Percentiles rank a stretch among this genome's conserved stretches.
Evolutionary conservation across 2,888 invertebrate species (phyloP).

Genomic region (Rambutsinella grinnellia): DNA sequence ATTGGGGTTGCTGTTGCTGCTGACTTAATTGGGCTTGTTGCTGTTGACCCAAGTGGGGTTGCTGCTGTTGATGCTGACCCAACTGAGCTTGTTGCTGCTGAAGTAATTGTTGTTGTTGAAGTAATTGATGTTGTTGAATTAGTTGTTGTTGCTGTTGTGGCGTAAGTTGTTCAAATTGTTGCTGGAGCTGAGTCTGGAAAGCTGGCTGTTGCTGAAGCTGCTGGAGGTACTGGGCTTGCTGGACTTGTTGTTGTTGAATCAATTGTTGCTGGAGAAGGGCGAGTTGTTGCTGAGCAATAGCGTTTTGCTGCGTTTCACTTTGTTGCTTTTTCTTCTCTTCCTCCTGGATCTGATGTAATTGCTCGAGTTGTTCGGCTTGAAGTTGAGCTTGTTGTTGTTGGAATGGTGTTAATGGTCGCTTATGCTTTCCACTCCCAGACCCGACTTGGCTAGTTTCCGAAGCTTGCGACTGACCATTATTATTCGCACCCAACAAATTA

Average conservation of each 20-base stretch:
- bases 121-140: not conserved
- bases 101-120: conserved; percentile 10
- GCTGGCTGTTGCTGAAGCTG: not conserved
- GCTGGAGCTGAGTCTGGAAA: not conserved
- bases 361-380: conserved; percentile 29
- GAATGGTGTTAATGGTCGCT: conserved; percentile 10
- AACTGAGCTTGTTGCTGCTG: conserved; percentile 7
- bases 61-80: not conserved
- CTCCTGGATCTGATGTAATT: conserved; percentile 12
- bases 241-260: conserved; percentile 22
- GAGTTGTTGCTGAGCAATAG: conserved; percentile 13
- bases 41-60: not conserved
- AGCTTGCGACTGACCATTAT: not conserved
- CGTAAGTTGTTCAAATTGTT: not conserved
- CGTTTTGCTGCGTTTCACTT: not conserved
- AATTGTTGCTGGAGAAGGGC: not conserved
- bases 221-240: conserved; percentile 2
- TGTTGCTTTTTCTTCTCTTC: not conserved
- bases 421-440: conserved; percentile 4
- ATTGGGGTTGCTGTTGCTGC: not conserved
- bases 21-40: conserved; percentile 4
- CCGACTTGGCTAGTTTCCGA: not conserved
- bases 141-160: not conserved
- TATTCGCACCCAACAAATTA: too few relatives aligned
- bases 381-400: conserved; percentile 38